Percentiles rank a stretch among this genome's conserved stretches.
These are phyloP conservation scores for Eilema caniola DNA, from an alignment of 2,888 invertebrate species.

Conservation along the genomic window DNA sequence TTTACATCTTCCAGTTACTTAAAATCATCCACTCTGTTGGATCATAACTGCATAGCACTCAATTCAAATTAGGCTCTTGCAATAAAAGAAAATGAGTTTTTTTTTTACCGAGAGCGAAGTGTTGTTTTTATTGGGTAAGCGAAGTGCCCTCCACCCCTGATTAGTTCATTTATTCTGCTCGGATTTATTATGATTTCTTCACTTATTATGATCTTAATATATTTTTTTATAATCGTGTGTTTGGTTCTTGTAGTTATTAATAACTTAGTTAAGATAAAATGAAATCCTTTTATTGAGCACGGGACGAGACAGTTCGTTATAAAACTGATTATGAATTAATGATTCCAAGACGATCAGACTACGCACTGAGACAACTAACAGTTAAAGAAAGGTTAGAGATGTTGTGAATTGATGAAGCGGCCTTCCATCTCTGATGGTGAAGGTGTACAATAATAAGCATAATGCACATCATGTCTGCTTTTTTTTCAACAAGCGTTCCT, in stretches of 20 bases:
- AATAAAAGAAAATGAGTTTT: constrained; percentile 86
- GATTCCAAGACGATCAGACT: no score
- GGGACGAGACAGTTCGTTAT: neutral
- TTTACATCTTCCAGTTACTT: constrained; percentile 70
- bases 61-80: constrained; percentile 84
- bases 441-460: no score
- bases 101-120: constrained; percentile 80
- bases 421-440: no score
- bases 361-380: no score
- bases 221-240: constrained; percentile 53
- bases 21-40: constrained; percentile 85
- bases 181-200: constrained; percentile 82
- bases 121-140: constrained; percentile 82
- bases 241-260: neutral
- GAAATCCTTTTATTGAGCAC: no score
- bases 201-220: constrained; percentile 69
- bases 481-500: no score
- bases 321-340: no score
- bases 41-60: constrained; percentile 86
- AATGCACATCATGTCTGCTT: no score
- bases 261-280: neutral
- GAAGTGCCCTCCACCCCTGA: constrained; percentile 70
- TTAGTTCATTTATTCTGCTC: constrained; percentile 81
- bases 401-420: no score
- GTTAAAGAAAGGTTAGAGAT: no score